Evolutionary conservation across 2,113 vertebrate genomes (phyloP).

Genomic region (Platysternon megacephalum): DNA sequence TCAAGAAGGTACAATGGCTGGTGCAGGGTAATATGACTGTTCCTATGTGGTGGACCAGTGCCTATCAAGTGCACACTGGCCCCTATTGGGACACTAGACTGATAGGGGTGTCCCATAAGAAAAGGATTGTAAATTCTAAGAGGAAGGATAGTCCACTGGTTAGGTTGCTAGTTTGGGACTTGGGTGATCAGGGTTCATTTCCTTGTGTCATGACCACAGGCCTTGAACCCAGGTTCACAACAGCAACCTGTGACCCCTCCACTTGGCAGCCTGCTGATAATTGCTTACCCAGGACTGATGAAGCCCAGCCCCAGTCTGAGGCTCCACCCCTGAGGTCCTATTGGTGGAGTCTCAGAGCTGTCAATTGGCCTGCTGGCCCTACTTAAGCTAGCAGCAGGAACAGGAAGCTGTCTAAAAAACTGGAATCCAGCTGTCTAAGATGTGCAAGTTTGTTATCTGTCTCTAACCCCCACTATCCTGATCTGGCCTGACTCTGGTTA

Average conservation of each 20-base stretch:
- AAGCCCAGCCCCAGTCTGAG: background rate
- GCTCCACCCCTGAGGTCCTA: background rate
- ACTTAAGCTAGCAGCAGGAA: background rate
- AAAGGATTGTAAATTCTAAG: fast-evolving
- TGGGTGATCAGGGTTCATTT: background rate
- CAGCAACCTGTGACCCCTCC: background rate
- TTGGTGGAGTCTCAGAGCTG: background rate
- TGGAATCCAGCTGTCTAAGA: background rate
- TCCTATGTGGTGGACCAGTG: background rate
- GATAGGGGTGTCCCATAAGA: background rate
- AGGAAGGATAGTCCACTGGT: background rate
- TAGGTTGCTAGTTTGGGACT: background rate
- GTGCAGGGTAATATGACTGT: background rate
- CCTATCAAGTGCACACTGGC: background rate
- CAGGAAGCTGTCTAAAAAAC: background rate
- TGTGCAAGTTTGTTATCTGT: background rate
- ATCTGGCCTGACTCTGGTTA: background rate
- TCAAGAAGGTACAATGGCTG: background rate
- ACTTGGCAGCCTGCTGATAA: background rate
- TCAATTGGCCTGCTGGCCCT: background rate
- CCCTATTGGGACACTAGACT: background rate
- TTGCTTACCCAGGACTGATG: background rate
- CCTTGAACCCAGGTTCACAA: background rate
- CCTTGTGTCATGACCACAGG: background rate
- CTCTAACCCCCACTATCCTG: background rate